Conservation (phyloP, 2,113 vertebrate genomes). For the Tonatia bakeri region DNA sequence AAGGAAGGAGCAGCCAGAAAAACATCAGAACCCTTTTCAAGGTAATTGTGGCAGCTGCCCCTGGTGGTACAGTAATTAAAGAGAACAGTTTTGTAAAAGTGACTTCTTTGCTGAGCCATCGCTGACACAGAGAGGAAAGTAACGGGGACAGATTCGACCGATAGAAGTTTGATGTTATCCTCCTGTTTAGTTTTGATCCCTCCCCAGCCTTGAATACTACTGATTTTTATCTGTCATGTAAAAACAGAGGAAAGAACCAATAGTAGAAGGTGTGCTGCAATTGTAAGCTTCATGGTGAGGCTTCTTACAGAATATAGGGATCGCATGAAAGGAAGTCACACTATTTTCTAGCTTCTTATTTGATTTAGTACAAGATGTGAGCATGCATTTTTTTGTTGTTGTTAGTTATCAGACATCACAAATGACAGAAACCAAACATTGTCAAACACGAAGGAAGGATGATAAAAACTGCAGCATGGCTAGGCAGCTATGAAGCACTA, state of each 20-base stretch:
- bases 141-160: neutral
- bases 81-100: neutral
- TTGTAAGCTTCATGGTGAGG: neutral
- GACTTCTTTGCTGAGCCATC: neutral
- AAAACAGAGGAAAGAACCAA: neutral
- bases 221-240: neutral
- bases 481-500: neutral
- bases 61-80: neutral
- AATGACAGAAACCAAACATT: conserved; percentile 17
- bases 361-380: neutral
- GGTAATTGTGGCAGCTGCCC: neutral
- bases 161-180: neutral
- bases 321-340: neutral
- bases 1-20: neutral
- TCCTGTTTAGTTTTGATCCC: neutral
- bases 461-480: neutral
- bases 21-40: neutral
- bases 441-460: conserved; percentile 19
- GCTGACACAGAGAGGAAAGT: neutral
- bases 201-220: neutral
- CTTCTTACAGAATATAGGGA: neutral
- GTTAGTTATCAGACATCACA: conserved; percentile 41
- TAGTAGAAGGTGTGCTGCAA: neutral
- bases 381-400: neutral
- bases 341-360: conserved; percentile 30